Base-by-base conservation (phyloP, 2,888 invertebrate genomes). In the Dorcus hopei region DNA sequence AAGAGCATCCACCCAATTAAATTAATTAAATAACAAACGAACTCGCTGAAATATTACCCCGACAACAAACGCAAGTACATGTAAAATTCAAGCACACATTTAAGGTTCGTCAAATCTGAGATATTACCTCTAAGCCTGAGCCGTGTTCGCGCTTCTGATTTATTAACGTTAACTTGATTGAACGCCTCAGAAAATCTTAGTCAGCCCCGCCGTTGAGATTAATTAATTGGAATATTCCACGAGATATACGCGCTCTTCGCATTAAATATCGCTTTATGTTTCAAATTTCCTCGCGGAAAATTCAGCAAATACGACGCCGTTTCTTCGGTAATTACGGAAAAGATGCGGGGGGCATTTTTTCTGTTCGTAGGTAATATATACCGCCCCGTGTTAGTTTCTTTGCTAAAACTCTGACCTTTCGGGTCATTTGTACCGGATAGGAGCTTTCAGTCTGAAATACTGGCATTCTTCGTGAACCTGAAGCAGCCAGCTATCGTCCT, bases 381-480 rank as follows among this genome's bases (percentile, higher is more conserved):
- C 69, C 65, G 33, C 38, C 48, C 19, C 40, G 11, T 39, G 39
- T 54, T 48, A 48, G 47, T 54, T n/a, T 48, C 40, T 39, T 23
- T 54, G 48, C 47, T 23, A 38, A 54, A 48, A 23, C 67, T 70
- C 67, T 68, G 73, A 71, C 71, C 74, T 72, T 67, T 62, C 66
- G 68, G 72, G 70, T 72, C 72, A 74, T 72, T 73, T 73, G 71
- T 71, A 72, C 68, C 65, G 72, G 70, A 72, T 72, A 66, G 71
- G 61, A 68, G 72, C 70, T 72, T 73, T 71, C 70, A 70, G 70
- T 65, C 67, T 74, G 72, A 74, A 74, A 74, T 72, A 74, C 69
- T 72, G 68, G 68, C 68, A 63, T 71, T 72, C 70, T 70, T 73
- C 72, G 72, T 73, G 72, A 68, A 73, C 70, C 66, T 69, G 69